Conservation (phyloP, 2,888 invertebrate species). For the Ophion slaviceki region DNA sequence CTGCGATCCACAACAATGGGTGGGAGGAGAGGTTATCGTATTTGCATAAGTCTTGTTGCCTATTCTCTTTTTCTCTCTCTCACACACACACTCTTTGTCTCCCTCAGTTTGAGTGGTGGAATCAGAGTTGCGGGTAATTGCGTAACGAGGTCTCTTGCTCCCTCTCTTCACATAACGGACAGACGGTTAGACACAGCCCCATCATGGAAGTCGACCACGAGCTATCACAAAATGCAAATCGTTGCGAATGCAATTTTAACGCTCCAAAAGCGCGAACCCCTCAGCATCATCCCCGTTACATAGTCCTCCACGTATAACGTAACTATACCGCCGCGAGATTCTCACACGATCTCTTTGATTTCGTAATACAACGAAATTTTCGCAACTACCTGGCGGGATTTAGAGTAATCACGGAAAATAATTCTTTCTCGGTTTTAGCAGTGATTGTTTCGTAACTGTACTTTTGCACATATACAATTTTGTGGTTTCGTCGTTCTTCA, state of each 20-base stretch:
- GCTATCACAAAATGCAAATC: conserved; percentile 50
- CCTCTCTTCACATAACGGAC: conserved; percentile 11
- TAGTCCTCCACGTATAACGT: background rate
- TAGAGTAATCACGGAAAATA: background rate
- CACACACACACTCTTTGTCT: background rate
- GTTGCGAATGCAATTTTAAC: conserved; percentile 36
- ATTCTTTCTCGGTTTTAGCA: no score
- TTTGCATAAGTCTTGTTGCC: conserved; percentile 70
- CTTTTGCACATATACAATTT: background rate
- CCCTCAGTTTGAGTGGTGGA: conserved; percentile 17
- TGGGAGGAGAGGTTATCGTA: conserved; percentile 45
- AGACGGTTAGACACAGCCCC: conserved; percentile 13
- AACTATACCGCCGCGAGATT: background rate
- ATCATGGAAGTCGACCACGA: conserved; percentile 42
- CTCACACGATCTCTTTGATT: background rate
- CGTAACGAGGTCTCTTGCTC: conserved; percentile 66
- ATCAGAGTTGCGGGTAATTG: conserved; percentile 69
- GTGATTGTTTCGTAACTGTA: no score
- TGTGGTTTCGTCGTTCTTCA: background rate
- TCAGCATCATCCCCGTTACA: background rate
- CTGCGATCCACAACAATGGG: conserved; percentile 64
- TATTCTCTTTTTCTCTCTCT: conserved; percentile 7
- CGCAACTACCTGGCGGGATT: background rate
- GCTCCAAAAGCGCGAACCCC: background rate
- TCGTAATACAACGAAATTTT: background rate